phyloP scores from a whole-genome alignment of 2,888 invertebrate species.

The Aethes cnicana region DNA sequence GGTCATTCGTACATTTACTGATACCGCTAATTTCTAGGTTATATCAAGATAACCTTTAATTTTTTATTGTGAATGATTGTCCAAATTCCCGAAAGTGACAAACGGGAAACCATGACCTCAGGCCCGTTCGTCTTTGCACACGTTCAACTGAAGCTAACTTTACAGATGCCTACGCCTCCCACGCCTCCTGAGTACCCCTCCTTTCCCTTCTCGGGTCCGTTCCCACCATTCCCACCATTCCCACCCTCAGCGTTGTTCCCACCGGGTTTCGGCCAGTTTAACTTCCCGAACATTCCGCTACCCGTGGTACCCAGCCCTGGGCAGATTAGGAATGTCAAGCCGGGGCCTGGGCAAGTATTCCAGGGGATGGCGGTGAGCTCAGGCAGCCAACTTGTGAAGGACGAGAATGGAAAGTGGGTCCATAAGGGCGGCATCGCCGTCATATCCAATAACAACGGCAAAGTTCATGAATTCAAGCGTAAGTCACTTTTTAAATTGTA shows the following conservation, averaged over 20 bases:
- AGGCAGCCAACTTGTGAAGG: constrained; percentile 32
- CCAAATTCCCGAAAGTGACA: background rate
- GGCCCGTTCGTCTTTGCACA: constrained; percentile 50
- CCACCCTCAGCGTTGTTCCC: constrained; percentile 34
- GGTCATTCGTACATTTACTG: too few species aligned
- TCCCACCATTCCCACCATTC: constrained; percentile 33
- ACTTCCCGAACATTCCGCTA: constrained; percentile 29
- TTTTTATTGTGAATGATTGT: too few species aligned
- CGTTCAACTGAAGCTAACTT: constrained; percentile 16
- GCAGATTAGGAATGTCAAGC: constrained; percentile 41
- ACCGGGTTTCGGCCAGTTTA: background rate
- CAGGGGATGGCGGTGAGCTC: constrained; percentile 43
- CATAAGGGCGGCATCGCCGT: constrained; percentile 42
- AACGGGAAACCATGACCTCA: background rate
- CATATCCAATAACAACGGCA: constrained; percentile 44
- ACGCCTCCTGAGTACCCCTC: constrained; percentile 24
- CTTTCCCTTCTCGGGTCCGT: constrained; percentile 27
- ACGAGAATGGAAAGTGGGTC: constrained; percentile 43
- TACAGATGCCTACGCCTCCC: constrained; percentile 29
- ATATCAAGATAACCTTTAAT: too few species aligned
- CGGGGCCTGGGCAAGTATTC: constrained; percentile 41
- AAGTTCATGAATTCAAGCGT: constrained; percentile 38
- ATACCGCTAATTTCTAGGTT: too few species aligned
- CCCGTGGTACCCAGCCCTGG: constrained; percentile 33
- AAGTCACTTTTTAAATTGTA: constrained; percentile 20